Conservation (phyloP, 2,888 invertebrate species). For the Chaetogeoica ovagalla region DNA sequence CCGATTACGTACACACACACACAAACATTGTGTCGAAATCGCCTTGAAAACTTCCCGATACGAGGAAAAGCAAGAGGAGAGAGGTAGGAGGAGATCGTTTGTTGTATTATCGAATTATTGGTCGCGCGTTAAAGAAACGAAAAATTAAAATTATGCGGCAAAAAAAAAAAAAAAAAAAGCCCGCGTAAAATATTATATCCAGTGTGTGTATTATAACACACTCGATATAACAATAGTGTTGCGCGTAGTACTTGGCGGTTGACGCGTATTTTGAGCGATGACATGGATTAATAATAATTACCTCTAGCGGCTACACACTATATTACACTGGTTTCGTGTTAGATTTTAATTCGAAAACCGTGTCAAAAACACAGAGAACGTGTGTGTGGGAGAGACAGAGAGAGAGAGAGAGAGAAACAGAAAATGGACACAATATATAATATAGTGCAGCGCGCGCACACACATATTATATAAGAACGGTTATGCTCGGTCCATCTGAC, state of each 20-base stretch:
- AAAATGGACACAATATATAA: neutral
- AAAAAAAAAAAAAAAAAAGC: slow-evolving; percentile 19
- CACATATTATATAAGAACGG: too few relatives aligned
- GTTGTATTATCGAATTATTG: too few relatives aligned
- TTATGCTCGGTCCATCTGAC: slow-evolving; percentile 8
- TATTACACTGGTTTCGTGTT: slow-evolving; percentile 8
- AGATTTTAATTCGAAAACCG: slow-evolving; percentile 52
- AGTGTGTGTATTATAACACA: neutral
- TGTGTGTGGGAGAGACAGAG: too few relatives aligned
- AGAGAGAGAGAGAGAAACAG: neutral
- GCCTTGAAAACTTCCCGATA: slow-evolving; percentile 36
- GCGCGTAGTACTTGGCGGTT: slow-evolving; percentile 8
- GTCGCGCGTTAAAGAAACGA: too few relatives aligned
- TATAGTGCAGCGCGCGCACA: neutral
- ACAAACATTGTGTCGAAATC: neutral
- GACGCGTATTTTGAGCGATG: slow-evolving; percentile 30
- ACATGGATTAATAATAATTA: slow-evolving; percentile 50
- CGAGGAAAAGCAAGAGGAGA: neutral
- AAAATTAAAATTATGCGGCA: too few relatives aligned
- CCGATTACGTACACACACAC: neutral
- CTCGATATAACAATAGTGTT: neutral
- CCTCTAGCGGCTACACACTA: neutral
- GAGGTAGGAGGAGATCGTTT: too few relatives aligned
- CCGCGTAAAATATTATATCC: neutral
- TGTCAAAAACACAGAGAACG: slow-evolving; percentile 34